Conservation (phyloP, 2,113 vertebrate genomes). For the Carassius gibelio region DNA sequence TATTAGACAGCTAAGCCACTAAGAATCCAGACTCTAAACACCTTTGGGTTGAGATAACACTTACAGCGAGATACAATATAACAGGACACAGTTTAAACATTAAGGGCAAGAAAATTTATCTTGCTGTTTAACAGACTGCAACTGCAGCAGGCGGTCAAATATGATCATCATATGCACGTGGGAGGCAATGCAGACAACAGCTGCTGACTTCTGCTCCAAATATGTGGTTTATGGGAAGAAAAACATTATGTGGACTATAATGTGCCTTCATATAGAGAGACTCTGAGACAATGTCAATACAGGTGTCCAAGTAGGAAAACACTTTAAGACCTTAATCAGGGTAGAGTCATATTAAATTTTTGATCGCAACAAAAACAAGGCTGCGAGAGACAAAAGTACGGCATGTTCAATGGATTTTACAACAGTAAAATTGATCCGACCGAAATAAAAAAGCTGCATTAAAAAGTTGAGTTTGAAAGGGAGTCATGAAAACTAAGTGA, state of each 20-base stretch:
- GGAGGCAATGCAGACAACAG: constrained; percentile 27
- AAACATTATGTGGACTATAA: neutral
- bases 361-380: neutral
- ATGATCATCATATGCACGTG: constrained; percentile 10
- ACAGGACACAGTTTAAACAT: constrained; percentile 17
- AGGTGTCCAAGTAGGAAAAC: neutral
- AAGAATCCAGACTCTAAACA: constrained; percentile 39
- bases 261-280: neutral
- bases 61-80: constrained; percentile 11
- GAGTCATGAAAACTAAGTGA: too few relatives aligned
- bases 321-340: constrained; percentile 6
- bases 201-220: constrained; percentile 28
- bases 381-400: neutral
- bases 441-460: too few relatives aligned
- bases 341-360: neutral
- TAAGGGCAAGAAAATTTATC: constrained; percentile 31
- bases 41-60: constrained; percentile 6
- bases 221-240: constrained; percentile 25
- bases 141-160: constrained; percentile 34
- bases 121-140: constrained; percentile 27
- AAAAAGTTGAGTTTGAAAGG: too few relatives aligned
- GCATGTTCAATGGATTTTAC: neutral
- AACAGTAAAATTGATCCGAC: too few relatives aligned
- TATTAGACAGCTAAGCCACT: constrained; percentile 62
- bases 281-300: constrained; percentile 23